Evolutionary conservation across 2,113 vertebrate species (phyloP).

Genomic region (Vidua chalybeata): DNA sequence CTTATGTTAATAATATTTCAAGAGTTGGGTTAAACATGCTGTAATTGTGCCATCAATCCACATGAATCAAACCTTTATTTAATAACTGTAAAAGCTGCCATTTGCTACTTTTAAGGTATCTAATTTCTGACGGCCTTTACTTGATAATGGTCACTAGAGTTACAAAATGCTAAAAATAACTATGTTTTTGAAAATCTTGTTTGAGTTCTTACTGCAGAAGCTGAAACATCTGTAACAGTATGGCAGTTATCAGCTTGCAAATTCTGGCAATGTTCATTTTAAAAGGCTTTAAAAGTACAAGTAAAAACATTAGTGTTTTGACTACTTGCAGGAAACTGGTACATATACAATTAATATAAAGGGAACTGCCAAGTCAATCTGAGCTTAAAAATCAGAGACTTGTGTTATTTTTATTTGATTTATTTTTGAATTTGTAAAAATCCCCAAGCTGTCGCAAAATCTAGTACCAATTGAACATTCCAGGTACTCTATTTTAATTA

Average conservation of each 20-base stretch:
- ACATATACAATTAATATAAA: slow-evolving; percentile 37
- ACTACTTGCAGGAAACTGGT: slow-evolving; percentile 22
- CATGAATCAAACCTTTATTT: slow-evolving; percentile 60
- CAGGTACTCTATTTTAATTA: slow-evolving; percentile 31
- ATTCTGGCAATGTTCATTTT: background rate
- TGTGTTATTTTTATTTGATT: background rate
- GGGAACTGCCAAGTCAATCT: slow-evolving; percentile 25
- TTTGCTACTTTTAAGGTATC: slow-evolving; percentile 64
- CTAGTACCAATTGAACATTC: background rate
- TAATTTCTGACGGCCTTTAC: slow-evolving; percentile 24
- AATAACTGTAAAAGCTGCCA: slow-evolving; percentile 59
- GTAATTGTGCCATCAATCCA: slow-evolving; percentile 46
- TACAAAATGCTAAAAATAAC: slow-evolving; percentile 57
- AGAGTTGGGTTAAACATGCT: slow-evolving; percentile 3
- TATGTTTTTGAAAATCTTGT: background rate
- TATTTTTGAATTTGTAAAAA: background rate
- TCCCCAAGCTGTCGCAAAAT: background rate
- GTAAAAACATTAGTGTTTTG: slow-evolving; percentile 41
- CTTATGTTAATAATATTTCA: slow-evolving; percentile 50
- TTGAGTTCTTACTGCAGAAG: slow-evolving; percentile 3
- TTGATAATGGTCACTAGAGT: slow-evolving; percentile 41
- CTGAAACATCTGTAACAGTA: slow-evolving; percentile 46
- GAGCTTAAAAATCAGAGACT: background rate
- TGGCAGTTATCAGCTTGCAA: background rate
- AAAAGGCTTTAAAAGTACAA: slow-evolving; percentile 26